Evolutionary conservation across 2,888 invertebrate species (phyloP).

Genomic region (Oxytorus armatus): DNA sequence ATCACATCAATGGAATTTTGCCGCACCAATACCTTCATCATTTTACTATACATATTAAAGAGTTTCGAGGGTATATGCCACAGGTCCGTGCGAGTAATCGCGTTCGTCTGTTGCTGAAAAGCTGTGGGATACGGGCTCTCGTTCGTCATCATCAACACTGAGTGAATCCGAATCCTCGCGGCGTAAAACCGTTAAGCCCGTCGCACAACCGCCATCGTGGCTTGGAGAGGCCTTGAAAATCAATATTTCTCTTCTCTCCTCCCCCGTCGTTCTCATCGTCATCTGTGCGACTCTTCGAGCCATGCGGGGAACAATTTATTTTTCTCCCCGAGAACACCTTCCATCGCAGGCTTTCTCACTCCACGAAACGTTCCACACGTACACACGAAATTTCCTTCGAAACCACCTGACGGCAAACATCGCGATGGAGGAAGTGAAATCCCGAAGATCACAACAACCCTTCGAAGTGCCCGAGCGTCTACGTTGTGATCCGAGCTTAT

Average conservation of each 20-base stretch:
- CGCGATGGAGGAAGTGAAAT: constrained; percentile 21
- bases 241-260: constrained; percentile 72
- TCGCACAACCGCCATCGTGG: constrained; percentile 24
- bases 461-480: neutral
- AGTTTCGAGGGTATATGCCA: constrained; percentile 17
- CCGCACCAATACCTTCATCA: constrained; percentile 25
- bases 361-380: constrained; percentile 1
- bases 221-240: constrained; percentile 66
- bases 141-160: constrained; percentile 60
- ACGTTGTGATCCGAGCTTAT: constrained; percentile 40
- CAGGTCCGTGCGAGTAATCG: constrained; percentile 45
- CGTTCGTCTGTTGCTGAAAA: constrained; percentile 39
- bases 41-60: constrained; percentile 28
- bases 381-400: constrained; percentile 20
- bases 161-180: constrained; percentile 56
- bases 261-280: constrained; percentile 19
- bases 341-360: constrained; percentile 58
- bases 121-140: constrained; percentile 51
- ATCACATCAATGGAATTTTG: constrained; percentile 38
- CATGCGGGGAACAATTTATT: constrained; percentile 72
- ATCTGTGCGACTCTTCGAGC: constrained; percentile 33
- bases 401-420: constrained; percentile 27
- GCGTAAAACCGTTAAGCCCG: constrained; percentile 61
- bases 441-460: constrained; percentile 36
- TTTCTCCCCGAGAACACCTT: constrained; percentile 47